phyloP scores from a whole-genome alignment of 2,888 invertebrate species.

The Noctua pronuba region DNA sequence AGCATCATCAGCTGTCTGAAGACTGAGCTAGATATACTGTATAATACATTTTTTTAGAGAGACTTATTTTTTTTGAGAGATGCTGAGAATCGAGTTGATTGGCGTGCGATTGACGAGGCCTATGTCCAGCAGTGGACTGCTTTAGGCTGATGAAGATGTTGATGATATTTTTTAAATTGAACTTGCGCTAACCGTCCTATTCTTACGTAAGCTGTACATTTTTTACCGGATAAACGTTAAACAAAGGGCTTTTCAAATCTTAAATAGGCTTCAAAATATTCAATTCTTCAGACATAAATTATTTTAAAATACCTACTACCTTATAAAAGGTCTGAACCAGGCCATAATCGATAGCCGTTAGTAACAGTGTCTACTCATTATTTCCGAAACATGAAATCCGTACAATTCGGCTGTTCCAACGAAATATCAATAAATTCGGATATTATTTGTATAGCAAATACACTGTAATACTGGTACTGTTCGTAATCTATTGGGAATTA shows the following conservation, averaged over 20 bases:
- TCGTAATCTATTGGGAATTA: conserved; percentile 8
- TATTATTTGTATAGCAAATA: conserved; percentile 37
- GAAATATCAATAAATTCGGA: conserved; percentile 45
- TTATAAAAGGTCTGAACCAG: conserved; percentile 10
- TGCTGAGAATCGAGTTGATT: too few relatives aligned
- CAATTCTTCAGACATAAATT: background rate
- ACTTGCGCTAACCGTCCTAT: background rate
- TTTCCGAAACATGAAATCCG: conserved; percentile 47
- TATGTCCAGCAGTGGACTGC: too few relatives aligned
- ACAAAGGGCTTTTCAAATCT: background rate
- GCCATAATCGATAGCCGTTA: conserved; percentile 39
- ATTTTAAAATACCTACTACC: conserved; percentile 3
- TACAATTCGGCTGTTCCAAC: conserved; percentile 29
- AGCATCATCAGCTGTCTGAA: background rate
- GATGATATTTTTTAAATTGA: background rate
- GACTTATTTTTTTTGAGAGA: too few relatives aligned
- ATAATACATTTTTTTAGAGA: too few relatives aligned
- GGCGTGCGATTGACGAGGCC: too few relatives aligned
- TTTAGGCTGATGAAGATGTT: too few relatives aligned
- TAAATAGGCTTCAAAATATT: background rate
- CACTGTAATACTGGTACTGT: conserved; percentile 10
- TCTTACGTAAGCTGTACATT: background rate
- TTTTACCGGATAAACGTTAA: background rate
- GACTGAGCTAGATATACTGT: too few relatives aligned
- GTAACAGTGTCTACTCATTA: conserved; percentile 46